These are phyloP conservation scores for Callospermophilus lateralis DNA, from an alignment of 2,113 vertebrate genomes.

Conservation along the genomic window DNA sequence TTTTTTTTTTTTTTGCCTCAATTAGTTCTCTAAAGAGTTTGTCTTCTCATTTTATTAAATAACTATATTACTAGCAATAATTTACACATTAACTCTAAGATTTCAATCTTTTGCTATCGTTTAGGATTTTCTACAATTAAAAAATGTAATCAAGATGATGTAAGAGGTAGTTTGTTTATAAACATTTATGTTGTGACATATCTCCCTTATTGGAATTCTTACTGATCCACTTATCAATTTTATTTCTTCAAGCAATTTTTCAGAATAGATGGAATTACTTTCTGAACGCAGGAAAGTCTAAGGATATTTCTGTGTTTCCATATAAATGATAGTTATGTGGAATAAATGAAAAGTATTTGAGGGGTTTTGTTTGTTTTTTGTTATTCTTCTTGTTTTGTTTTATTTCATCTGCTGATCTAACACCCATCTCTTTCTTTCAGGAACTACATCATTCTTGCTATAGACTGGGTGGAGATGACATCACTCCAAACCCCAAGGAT, in stretches of 20 bases:
- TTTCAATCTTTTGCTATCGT: not conserved
- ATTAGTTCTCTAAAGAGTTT: slow-evolving; percentile 20
- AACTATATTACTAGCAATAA: slow-evolving; percentile 1
- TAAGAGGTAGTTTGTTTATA: not conserved
- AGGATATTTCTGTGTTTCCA: not conserved
- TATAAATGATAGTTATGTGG: not conserved
- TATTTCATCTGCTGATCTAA: not conserved
- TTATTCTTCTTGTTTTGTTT: not conserved
- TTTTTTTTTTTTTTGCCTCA: slow-evolving; percentile 11
- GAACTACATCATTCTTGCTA: not conserved
- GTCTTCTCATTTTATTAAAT: slow-evolving; percentile 27
- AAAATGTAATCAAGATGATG: not conserved
- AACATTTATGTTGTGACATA: not conserved
- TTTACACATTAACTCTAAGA: not conserved
- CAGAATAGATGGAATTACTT: not conserved
- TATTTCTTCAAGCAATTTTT: slow-evolving; percentile 37
- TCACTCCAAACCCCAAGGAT: not conserved
- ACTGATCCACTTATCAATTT: slow-evolving; percentile 31
- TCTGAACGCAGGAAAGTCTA: slow-evolving; percentile 32
- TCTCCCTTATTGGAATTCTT: not conserved
- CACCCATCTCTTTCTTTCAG: not conserved
- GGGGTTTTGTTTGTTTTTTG: not conserved
- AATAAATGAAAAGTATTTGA: not conserved
- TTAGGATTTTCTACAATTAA: not conserved
- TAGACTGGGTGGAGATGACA: not conserved